Percentiles rank a stretch among this genome's conserved stretches.
Evolutionary conservation across 2,797 vertebrate species (phyloP).

Genomic region (Pseudotriccus pelzelni): DNA sequence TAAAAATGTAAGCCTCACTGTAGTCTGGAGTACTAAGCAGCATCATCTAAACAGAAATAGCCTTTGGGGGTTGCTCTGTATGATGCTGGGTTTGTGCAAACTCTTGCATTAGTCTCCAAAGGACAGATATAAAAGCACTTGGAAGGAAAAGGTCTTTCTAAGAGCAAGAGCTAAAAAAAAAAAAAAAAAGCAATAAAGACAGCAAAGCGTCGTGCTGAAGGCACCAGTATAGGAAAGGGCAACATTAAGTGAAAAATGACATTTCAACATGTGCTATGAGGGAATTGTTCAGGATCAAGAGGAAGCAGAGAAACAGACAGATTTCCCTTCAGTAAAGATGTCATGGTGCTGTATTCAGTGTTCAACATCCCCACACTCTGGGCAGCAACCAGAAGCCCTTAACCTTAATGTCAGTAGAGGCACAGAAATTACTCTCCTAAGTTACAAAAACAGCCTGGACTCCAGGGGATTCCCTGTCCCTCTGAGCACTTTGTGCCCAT

Average conservation of each 20-base stretch:
- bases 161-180: not conserved
- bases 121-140: not conserved
- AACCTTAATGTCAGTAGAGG: not conserved
- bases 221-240: not conserved
- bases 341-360: not conserved
- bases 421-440: not conserved
- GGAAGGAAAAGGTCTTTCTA: not conserved
- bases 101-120: not conserved
- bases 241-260: not conserved
- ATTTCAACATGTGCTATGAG: not conserved
- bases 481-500: conserved; percentile 1
- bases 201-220: not conserved
- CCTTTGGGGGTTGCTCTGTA: not conserved
- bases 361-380: not conserved
- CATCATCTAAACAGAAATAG: not conserved
- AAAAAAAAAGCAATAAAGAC: not conserved
- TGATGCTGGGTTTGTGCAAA: not conserved
- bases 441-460: not conserved
- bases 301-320: not conserved
- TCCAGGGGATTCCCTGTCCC: conserved; percentile 24
- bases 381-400: not conserved
- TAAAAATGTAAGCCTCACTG: not conserved
- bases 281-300: not conserved
- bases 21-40: not conserved
- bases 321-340: not conserved